Conservation (phyloP, 2,797 vertebrate genomes). For the Rhadinocentrus ornatus region DNA sequence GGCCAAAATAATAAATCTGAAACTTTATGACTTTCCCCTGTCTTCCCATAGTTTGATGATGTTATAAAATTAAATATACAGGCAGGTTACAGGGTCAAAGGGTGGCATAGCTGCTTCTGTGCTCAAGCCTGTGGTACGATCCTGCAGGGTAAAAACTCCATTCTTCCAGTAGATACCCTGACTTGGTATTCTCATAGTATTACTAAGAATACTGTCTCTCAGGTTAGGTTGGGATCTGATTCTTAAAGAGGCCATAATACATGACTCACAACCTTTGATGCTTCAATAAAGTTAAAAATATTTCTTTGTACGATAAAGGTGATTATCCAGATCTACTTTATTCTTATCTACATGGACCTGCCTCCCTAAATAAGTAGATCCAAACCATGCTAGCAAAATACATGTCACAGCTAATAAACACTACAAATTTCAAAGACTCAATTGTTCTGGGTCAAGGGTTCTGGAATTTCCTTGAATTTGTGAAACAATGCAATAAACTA, state of each 20-base stretch:
- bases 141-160: neutral
- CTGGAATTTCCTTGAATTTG: neutral
- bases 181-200: too few relatives aligned
- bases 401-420: neutral
- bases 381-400: neutral
- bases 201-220: neutral
- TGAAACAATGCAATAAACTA: neutral
- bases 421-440: neutral
- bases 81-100: neutral
- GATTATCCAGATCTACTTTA: neutral
- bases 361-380: neutral
- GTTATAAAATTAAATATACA: neutral
- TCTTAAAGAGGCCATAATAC: neutral
- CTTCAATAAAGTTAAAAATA: neutral
- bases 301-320: neutral
- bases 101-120: neutral
- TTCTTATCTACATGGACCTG: neutral
- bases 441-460: too few relatives aligned
- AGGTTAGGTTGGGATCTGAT: neutral
- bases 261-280: neutral
- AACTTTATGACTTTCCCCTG: neutral
- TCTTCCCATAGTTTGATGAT: neutral
- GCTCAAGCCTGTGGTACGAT: neutral
- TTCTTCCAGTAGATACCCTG: too few relatives aligned
- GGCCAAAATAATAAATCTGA: constrained; percentile 3